Evolutionary conservation across 2,113 vertebrate species (phyloP).

Genomic region (Poecile atricapillus): DNA sequence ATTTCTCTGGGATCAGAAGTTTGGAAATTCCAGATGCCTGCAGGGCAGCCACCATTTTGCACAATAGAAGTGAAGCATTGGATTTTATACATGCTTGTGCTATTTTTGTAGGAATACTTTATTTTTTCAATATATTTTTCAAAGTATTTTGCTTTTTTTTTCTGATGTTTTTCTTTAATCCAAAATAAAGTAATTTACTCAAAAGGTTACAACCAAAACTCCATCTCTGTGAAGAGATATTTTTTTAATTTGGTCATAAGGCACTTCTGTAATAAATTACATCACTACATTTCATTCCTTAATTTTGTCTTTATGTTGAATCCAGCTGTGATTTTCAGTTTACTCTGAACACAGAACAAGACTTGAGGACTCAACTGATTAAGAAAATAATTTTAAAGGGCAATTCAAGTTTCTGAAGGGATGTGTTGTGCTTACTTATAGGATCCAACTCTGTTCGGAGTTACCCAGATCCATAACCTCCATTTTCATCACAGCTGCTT

Average conservation of each 20-base stretch:
- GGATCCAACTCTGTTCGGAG: not conserved
- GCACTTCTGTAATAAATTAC: not conserved
- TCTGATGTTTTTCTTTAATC: not conserved
- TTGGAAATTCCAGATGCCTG: not conserved
- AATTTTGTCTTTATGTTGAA: not conserved
- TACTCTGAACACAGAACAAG: not conserved
- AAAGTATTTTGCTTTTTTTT: not conserved
- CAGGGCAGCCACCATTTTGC: not conserved
- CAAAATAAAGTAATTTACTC: not conserved
- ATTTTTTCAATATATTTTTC: not conserved
- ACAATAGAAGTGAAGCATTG: not conserved
- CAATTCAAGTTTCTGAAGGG: not conserved
- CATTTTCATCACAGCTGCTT: not conserved
- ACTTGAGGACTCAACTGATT: not conserved
- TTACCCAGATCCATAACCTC: not conserved
- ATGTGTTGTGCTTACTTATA: rapidly evolving
- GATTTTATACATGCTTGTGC: not conserved
- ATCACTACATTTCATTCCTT: not conserved
- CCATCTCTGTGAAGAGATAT: not conserved
- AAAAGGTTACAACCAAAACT: not conserved
- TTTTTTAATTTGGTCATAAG: not conserved
- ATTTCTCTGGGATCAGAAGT: not conserved
- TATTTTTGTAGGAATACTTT: not conserved
- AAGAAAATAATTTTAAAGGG: not conserved
- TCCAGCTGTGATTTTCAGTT: not conserved